phyloP scores from a whole-genome alignment of 1,140 invertebrate genomes.

The Grapholita molesta region DNA sequence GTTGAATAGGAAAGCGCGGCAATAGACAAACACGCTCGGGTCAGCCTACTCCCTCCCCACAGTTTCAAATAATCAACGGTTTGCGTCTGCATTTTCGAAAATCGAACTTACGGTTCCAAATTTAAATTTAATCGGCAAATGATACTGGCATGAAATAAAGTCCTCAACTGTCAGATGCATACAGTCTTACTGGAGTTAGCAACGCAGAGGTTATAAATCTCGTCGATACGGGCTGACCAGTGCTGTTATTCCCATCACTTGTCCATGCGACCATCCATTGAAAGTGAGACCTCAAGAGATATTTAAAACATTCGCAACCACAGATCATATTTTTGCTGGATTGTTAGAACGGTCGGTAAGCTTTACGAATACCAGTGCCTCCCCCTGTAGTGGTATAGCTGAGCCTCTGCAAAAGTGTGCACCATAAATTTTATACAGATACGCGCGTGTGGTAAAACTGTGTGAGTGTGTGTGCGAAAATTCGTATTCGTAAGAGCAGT shows the following conservation, averaged over 20 bases:
- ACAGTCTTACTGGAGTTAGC: slow-evolving; percentile 62
- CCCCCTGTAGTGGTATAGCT: slow-evolving; percentile 58
- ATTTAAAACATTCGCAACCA: background rate
- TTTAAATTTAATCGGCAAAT: slow-evolving; percentile 12
- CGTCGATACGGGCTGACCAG: slow-evolving; percentile 73
- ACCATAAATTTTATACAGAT: slow-evolving; percentile 75
- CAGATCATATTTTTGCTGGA: background rate
- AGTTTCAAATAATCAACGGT: slow-evolving; percentile 66
- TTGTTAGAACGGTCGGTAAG: background rate
- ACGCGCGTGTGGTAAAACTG: slow-evolving; percentile 69
- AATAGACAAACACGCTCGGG: slow-evolving; percentile 71
- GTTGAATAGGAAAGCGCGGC: slow-evolving; percentile 73
- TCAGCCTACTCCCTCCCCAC: slow-evolving; percentile 37
- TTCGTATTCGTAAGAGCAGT: slow-evolving; percentile 67
- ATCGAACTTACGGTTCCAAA: slow-evolving; percentile 8
- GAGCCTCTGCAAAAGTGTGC: slow-evolving; percentile 71
- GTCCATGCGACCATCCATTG: slow-evolving; percentile 21
- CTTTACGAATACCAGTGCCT: slow-evolving; percentile 22
- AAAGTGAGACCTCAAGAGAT: background rate
- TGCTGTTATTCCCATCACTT: slow-evolving; percentile 18
- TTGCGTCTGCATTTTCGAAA: background rate
- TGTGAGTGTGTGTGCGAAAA: slow-evolving; percentile 66
- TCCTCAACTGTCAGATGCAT: slow-evolving; percentile 36
- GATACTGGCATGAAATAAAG: slow-evolving; percentile 19
- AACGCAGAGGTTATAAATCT: slow-evolving; percentile 75